phyloP scores from a whole-genome alignment of 2,797 vertebrate genomes.

The Phalanger gymnotis region DNA sequence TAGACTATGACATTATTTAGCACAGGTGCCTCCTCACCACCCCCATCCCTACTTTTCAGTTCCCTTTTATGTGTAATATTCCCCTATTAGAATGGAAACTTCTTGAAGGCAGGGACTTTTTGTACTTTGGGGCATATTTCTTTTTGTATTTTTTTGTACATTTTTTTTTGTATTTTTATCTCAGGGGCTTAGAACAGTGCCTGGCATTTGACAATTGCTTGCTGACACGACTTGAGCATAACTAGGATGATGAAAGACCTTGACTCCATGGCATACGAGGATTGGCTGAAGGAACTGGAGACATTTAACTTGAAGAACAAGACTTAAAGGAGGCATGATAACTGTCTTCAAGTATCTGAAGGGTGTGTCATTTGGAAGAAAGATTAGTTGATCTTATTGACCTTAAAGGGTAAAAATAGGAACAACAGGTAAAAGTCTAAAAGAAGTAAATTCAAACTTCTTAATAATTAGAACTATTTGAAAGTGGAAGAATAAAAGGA shows the following conservation, averaged over 20 bases:
- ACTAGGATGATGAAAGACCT: not conserved
- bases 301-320: not conserved
- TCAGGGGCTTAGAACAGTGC: not conserved
- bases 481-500: not conserved
- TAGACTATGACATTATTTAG: not conserved
- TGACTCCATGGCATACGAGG: not conserved
- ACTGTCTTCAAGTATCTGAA: not conserved
- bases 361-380: not conserved
- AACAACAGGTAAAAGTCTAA: not conserved
- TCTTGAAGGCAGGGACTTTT: not conserved
- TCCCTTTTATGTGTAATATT: not conserved
- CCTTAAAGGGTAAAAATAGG: not conserved
- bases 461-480: not conserved
- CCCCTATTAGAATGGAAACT: not conserved
- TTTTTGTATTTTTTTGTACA: not conserved
- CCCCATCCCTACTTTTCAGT: not conserved
- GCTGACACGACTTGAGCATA: not conserved
- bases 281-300: not conserved
- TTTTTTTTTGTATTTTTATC: not conserved
- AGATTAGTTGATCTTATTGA: not conserved
- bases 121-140: not conserved
- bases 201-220: not conserved
- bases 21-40: too few species aligned
- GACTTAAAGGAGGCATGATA: not conserved
- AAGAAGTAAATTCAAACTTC: not conserved